Evolutionary conservation across 2,888 invertebrate genomes (phyloP).

Genomic region (Xiphydria camelus): DNA sequence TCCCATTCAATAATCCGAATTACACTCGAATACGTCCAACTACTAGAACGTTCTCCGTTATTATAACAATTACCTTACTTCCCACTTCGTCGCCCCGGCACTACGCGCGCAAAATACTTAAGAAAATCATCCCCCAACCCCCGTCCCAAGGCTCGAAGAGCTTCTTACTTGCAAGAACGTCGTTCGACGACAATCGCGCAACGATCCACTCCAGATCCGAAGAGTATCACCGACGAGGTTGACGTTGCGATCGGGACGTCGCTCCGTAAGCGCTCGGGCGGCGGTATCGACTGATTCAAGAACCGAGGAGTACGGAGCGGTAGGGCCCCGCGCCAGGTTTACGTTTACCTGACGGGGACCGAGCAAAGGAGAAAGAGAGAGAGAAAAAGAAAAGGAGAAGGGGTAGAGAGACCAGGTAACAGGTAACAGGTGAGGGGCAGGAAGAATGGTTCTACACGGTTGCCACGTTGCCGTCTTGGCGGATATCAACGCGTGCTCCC

Average conservation of each 20-base stretch:
- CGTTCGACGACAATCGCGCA: too few species aligned
- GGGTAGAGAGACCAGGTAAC: conserved; percentile 21
- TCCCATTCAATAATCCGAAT: too few species aligned
- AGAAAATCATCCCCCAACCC: too few species aligned
- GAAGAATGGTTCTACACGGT: conserved; percentile 32
- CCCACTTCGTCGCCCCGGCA: too few species aligned
- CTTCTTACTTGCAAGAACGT: too few species aligned
- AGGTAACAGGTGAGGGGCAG: conserved; percentile 13
- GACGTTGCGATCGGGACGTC: neutral
- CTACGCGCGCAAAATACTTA: too few species aligned
- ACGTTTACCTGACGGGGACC: conserved; percentile 40
- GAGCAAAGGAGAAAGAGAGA: conserved; percentile 26
- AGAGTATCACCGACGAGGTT: too few species aligned
- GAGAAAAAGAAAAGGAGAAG: conserved; percentile 17
- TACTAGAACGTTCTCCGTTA: too few species aligned
- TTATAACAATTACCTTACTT: too few species aligned
- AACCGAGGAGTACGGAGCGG: conserved; percentile 35
- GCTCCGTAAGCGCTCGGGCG: neutral
- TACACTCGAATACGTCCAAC: too few species aligned
- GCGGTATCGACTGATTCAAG: conserved; percentile 53
- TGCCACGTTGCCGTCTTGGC: conserved; percentile 39
- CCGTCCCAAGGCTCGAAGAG: too few species aligned
- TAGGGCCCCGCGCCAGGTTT: conserved; percentile 28
- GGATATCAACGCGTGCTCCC: conserved; percentile 5
- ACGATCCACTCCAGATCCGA: too few species aligned